Conservation (phyloP, 2,797 vertebrate species). For the Leuciscus waleckii region DNA sequence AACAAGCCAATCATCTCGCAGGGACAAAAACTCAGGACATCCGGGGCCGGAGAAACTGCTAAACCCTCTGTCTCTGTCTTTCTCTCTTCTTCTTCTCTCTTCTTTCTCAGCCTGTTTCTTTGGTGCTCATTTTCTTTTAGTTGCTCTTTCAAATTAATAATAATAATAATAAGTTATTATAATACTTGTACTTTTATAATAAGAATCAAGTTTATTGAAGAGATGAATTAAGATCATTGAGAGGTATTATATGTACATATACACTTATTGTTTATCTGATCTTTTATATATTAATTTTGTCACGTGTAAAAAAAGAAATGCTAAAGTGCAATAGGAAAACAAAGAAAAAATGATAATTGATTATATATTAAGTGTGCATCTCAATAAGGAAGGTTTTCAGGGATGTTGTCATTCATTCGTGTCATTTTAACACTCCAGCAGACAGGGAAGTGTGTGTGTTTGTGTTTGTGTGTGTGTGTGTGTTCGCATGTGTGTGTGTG, state of each 20-base stretch:
- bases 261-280: slow-evolving; percentile 75
- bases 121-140: slow-evolving; percentile 1
- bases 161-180: slow-evolving; percentile 82
- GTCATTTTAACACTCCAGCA: slow-evolving; percentile 44
- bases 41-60: slow-evolving; percentile 44
- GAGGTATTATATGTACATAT: slow-evolving; percentile 72
- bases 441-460: slow-evolving; percentile 52
- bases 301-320: slow-evolving; percentile 77
- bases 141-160: slow-evolving; percentile 42
- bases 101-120: slow-evolving; percentile 8
- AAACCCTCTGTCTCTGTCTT: slow-evolving; percentile 26
- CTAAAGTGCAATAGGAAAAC: slow-evolving; percentile 85
- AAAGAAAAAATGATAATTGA: slow-evolving; percentile 73
- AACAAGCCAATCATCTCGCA: slow-evolving; percentile 65
- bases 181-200: slow-evolving; percentile 73
- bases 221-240: slow-evolving; percentile 73
- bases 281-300: slow-evolving; percentile 78
- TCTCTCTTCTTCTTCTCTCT: slow-evolving; percentile 28
- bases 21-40: slow-evolving; percentile 66
- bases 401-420: slow-evolving; percentile 69
- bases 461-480: slow-evolving; percentile 27
- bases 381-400: slow-evolving; percentile 73
- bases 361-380: slow-evolving; percentile 62
- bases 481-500: slow-evolving; percentile 24
- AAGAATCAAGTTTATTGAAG: slow-evolving; percentile 72